Evolutionary conservation across 2,888 invertebrate genomes (phyloP).

Genomic region (Mesorhabditis spiculigera): DNA sequence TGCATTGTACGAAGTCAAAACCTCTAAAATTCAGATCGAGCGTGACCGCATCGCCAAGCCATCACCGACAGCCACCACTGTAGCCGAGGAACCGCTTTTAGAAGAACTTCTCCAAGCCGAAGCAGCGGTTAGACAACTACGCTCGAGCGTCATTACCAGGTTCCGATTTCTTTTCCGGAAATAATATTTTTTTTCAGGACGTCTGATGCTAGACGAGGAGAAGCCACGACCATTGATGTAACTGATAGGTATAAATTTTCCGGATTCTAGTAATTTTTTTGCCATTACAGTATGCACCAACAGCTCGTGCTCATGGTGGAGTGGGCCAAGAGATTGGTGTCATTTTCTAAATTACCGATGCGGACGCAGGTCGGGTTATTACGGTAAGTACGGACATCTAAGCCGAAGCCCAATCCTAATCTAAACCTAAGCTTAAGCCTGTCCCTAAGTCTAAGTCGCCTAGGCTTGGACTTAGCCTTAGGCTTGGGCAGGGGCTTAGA

Average conservation of each 20-base stretch:
- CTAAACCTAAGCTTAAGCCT: too few relatives aligned
- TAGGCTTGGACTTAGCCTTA: too few relatives aligned
- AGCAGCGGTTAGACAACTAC: constrained; percentile 29
- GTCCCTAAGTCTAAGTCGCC: too few relatives aligned
- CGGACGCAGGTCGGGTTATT: constrained; percentile 76
- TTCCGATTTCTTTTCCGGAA: too few relatives aligned
- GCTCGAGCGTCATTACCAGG: constrained; percentile 30
- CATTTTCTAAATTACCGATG: constrained; percentile 83
- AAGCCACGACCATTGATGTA: constrained; percentile 71
- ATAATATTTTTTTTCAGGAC: constrained; percentile 20
- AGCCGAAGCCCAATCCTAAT: too few relatives aligned
- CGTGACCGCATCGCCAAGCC: constrained; percentile 22
- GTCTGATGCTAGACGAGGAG: constrained; percentile 38
- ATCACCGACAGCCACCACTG: background rate
- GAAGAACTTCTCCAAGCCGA: constrained; percentile 39
- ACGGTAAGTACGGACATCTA: constrained; percentile 15
- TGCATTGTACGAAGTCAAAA: background rate
- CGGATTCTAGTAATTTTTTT: background rate
- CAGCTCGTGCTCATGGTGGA: constrained; percentile 90
- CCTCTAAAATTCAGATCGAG: background rate
- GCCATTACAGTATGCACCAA: constrained; percentile 74
- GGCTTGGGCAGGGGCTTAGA: too few relatives aligned
- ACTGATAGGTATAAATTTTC: constrained; percentile 72
- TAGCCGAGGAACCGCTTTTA: constrained; percentile 29
- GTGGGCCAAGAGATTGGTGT: constrained; percentile 94